Conservation (phyloP, 1,140 invertebrate genomes). For the Drosophila equinoxialis region DNA sequence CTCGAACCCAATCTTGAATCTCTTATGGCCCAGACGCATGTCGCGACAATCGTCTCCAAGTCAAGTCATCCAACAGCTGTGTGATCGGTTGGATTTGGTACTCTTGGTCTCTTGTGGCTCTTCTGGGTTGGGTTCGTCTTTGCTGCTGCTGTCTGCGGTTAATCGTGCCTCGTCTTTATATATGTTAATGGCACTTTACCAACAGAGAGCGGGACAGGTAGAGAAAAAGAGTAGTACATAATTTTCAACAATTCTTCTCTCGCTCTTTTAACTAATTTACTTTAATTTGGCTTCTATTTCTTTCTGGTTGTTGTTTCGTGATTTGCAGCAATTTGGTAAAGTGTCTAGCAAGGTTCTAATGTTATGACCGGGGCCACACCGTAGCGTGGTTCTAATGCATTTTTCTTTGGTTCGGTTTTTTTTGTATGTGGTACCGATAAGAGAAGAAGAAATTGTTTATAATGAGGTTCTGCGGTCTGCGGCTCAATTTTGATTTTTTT, state of each 20-base stretch:
- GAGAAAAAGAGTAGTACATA: slow-evolving; percentile 50
- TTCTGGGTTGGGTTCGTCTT: background rate
- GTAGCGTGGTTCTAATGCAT: slow-evolving; percentile 59
- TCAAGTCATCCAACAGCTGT: slow-evolving; percentile 35
- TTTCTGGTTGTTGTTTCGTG: slow-evolving; percentile 40
- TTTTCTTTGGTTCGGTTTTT: slow-evolving; percentile 30
- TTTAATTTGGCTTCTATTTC: slow-evolving; percentile 50
- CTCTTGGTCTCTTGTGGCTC: background rate
- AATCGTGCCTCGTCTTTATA: slow-evolving; percentile 42
- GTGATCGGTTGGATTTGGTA: slow-evolving; percentile 38
- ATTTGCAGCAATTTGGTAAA: slow-evolving; percentile 79
- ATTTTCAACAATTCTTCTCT: slow-evolving; percentile 56
- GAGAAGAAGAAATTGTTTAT: slow-evolving; percentile 79
- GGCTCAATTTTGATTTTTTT: slow-evolving; percentile 53
- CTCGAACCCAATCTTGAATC: slow-evolving; percentile 36
- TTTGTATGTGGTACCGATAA: slow-evolving; percentile 53
- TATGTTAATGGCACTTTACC: slow-evolving; percentile 65
- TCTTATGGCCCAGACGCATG: slow-evolving; percentile 39
- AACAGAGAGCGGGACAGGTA: too few species aligned
- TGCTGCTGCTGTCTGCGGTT: slow-evolving; percentile 44
- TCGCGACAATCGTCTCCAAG: slow-evolving; percentile 47
- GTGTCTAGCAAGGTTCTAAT: slow-evolving; percentile 81
- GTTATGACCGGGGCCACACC: slow-evolving; percentile 65
- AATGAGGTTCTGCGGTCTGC: slow-evolving; percentile 73
- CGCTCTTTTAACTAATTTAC: slow-evolving; percentile 65